Evolutionary conservation across 2,113 vertebrate genomes (phyloP).

Genomic region (Pangasianodon hypophthalmus): DNA sequence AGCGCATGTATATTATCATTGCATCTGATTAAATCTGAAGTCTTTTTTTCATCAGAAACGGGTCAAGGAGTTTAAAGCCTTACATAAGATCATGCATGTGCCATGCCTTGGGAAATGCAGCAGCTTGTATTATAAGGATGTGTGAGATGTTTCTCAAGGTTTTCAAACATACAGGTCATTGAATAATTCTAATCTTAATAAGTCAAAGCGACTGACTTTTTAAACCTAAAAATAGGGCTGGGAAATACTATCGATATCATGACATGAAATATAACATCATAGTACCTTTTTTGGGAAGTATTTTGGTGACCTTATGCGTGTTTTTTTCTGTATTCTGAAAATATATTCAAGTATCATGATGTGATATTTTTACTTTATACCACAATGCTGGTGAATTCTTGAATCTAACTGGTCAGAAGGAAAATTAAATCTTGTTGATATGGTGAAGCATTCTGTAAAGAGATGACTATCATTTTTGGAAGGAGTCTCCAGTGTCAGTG

Average conservation of each 20-base stretch:
- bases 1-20: neutral
- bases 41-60: neutral
- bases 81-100: neutral
- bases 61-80: neutral
- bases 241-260: neutral
- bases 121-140: neutral
- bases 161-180: neutral
- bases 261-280: neutral
- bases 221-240: neutral
- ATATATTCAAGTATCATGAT: neutral
- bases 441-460: neutral
- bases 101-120: neutral
- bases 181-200: neutral
- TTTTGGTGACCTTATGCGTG: neutral
- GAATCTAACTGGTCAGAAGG: neutral
- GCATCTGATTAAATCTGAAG: neutral
- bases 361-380: neutral
- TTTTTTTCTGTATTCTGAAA: neutral
- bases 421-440: neutral
- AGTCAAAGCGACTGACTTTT: neutral
- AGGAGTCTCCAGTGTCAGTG: neutral
- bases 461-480: neutral
- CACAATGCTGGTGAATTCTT: neutral
- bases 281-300: neutral
- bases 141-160: neutral